Evolutionary conservation across 2,113 vertebrate species (phyloP).

Genomic region (Amphiprion ocellaris): DNA sequence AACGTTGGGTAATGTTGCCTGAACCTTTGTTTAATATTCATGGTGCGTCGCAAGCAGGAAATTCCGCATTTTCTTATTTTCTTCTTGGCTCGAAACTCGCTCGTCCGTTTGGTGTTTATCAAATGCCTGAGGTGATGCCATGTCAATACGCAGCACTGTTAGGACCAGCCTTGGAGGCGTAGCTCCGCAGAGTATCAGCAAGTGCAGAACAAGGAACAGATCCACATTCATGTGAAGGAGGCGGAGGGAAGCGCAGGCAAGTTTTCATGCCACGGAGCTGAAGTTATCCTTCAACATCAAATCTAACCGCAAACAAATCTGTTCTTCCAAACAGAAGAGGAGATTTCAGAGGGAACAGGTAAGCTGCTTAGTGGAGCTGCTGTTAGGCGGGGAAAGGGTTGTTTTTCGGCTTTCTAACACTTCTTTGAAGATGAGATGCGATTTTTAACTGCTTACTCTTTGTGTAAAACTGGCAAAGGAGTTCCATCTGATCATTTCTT

Average conservation of each 20-base stretch:
- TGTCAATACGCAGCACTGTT: constrained; percentile 34
- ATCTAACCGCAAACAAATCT: background rate
- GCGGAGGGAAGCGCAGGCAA: constrained; percentile 20
- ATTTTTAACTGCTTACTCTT: background rate
- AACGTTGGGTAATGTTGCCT: no score
- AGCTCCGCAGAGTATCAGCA: constrained; percentile 64
- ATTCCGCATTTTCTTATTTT: background rate
- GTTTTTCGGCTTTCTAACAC: background rate
- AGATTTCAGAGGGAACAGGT: constrained; percentile 34
- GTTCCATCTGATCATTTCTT: background rate
- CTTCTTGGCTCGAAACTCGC: constrained; percentile 39
- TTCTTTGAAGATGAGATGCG: background rate
- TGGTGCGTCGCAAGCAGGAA: background rate
- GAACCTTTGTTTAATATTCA: no score
- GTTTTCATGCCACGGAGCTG: background rate
- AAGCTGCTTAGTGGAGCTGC: constrained; percentile 10
- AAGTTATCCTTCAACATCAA: constrained; percentile 11
- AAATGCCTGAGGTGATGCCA: constrained; percentile 43
- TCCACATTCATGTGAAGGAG: constrained; percentile 40
- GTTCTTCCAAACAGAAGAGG: background rate
- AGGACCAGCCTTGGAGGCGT: constrained; percentile 75
- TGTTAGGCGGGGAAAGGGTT: background rate
- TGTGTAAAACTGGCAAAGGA: background rate
- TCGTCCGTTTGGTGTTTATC: background rate
- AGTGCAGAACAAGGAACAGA: constrained; percentile 62